These are phyloP conservation scores for Acleris cristana DNA, from an alignment of 2,888 invertebrate genomes.

Conservation along the genomic window DNA sequence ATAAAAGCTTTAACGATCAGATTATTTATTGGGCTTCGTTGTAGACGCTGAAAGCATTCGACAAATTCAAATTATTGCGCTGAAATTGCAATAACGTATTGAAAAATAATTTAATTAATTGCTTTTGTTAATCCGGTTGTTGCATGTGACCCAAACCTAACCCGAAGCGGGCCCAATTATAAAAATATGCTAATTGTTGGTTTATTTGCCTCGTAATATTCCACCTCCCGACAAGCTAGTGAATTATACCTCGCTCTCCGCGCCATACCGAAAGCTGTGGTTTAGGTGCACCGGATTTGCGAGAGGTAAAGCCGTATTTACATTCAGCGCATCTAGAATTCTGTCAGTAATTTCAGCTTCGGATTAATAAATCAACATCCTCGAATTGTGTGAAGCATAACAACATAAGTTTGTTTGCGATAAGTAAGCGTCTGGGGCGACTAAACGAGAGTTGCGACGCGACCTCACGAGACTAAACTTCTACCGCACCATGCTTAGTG, in stretches of 20 bases:
- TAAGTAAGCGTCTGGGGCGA: slow-evolving; percentile 36
- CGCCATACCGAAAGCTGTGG: slow-evolving; percentile 16
- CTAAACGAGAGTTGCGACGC: slow-evolving; percentile 29
- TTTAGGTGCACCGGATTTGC: slow-evolving; percentile 7
- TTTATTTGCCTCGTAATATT: not conserved
- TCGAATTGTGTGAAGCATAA: slow-evolving; percentile 37
- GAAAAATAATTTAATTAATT: slow-evolving; percentile 15
- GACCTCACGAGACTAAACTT: slow-evolving; percentile 31
- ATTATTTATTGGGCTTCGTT: slow-evolving; percentile 31
- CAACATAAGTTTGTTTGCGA: slow-evolving; percentile 35
- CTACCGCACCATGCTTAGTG: slow-evolving; percentile 35
- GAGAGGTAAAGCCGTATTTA: slow-evolving; percentile 21
- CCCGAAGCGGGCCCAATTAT: not conserved
- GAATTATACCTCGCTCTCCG: slow-evolving; percentile 3
- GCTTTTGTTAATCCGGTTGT: slow-evolving; percentile 13
- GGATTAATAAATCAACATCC: slow-evolving; percentile 37
- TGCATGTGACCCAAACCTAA: not conserved
- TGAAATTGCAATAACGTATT: slow-evolving; percentile 15
- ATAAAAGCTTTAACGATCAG: slow-evolving; percentile 28
- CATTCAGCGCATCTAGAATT: slow-evolving; percentile 28
- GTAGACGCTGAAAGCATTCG: slow-evolving; percentile 13
- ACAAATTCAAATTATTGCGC: slow-evolving; percentile 1
- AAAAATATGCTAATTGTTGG: slow-evolving; percentile 1
- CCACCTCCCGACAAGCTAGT: not conserved
- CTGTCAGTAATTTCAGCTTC: slow-evolving; percentile 28